A percentile compares a stretch with the other conserved stretches of the same genome.
Conservation (phyloP, 2,113 vertebrate genomes). For the Anguilla rostrata region DNA sequence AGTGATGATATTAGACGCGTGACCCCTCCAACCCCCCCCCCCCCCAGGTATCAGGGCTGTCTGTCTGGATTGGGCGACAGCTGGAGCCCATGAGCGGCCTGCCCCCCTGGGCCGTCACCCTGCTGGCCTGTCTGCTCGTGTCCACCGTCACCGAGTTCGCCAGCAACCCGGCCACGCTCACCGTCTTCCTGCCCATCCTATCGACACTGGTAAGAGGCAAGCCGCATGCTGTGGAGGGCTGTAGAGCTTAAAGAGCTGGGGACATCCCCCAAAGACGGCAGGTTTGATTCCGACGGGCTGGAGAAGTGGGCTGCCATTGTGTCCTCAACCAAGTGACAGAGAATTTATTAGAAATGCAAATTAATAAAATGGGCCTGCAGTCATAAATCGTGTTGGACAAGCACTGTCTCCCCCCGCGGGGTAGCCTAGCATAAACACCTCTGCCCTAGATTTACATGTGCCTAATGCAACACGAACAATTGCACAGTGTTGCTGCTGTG, state of each 20-base stretch:
- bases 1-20: not conserved
- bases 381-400: not conserved
- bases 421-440: not conserved
- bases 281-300: not conserved
- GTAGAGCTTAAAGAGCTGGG: not conserved
- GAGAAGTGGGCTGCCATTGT: not conserved
- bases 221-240: not conserved
- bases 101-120: conserved; percentile 89
- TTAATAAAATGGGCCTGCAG: not conserved
- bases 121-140: conserved; percentile 91
- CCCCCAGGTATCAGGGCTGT: conserved; percentile 83
- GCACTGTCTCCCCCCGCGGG: not conserved
- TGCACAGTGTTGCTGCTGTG: not conserved
- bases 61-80: conserved; percentile 92
- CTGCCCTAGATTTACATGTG: not conserved
- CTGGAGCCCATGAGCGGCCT: conserved; percentile 93
- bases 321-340: not conserved
- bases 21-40: not conserved
- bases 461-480: not conserved
- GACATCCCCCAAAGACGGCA: not conserved
- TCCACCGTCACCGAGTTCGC: conserved; percentile 95
- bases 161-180: conserved; percentile 95
- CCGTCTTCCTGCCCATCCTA: conserved; percentile 94
- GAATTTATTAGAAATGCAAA: not conserved
- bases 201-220: conserved; percentile 54